phyloP scores from a whole-genome alignment of 1,140 invertebrate species.

The Orius insidiosus region DNA sequence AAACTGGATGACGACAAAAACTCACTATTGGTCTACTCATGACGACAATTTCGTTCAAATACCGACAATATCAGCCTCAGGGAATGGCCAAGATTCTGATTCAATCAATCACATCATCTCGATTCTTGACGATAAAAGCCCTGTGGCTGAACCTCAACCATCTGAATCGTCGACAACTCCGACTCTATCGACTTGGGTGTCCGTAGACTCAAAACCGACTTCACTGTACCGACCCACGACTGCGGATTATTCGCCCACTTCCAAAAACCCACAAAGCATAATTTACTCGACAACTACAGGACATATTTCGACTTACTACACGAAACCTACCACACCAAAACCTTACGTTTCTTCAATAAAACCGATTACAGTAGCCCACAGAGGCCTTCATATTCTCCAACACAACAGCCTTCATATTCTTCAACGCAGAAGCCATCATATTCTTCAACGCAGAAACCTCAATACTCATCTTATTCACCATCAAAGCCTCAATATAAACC shows the following conservation, averaged over 20 bases:
- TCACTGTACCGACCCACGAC: slow-evolving; percentile 17
- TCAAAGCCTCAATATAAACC: slow-evolving; percentile 15
- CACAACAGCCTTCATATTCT: not conserved
- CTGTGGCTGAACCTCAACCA: slow-evolving; percentile 14
- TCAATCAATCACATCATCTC: slow-evolving; percentile 30
- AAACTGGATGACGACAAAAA: slow-evolving; percentile 2
- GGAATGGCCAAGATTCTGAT: slow-evolving; percentile 25
- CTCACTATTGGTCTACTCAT: not conserved
- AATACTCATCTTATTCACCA: slow-evolving; percentile 3
- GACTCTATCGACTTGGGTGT: slow-evolving; percentile 32
- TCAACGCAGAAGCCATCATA: not conserved
- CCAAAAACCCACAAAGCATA: slow-evolving; percentile 12
- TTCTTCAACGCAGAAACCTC: slow-evolving; percentile 2
- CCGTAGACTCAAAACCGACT: slow-evolving; percentile 25
- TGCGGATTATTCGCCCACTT: slow-evolving; percentile 18
- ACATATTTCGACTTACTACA: slow-evolving; percentile 21
- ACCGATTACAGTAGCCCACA: too few relatives aligned
- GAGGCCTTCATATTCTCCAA: slow-evolving; percentile 10
- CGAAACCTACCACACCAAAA: slow-evolving; percentile 22
- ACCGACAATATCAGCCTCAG: slow-evolving; percentile 32
- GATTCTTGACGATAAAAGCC: slow-evolving; percentile 24
- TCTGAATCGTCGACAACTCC: slow-evolving; percentile 24
- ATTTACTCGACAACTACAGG: slow-evolving; percentile 20
- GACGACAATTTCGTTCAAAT: slow-evolving; percentile 31
- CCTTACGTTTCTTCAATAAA: too few relatives aligned